Percentiles rank a stretch among this genome's conserved stretches.
Evolutionary conservation across 1,140 invertebrate species (phyloP).

Genomic region (Muscidifurax raptorellus): DNA sequence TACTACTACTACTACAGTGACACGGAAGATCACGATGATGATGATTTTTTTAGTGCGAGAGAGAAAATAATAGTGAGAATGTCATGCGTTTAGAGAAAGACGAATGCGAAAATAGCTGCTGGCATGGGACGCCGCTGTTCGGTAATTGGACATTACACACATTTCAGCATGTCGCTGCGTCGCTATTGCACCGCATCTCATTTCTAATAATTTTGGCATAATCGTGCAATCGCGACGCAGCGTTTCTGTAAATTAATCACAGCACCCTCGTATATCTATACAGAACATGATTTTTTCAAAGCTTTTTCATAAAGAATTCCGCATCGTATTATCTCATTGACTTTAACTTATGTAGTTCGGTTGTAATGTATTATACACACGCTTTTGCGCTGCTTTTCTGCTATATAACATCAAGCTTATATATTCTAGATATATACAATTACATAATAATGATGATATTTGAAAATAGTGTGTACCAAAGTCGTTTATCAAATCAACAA

Average conservation of each 20-base stretch:
- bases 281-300: too few species aligned
- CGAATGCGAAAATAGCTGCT: not conserved
- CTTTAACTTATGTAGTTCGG: not conserved
- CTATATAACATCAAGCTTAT: not conserved
- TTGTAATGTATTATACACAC: not conserved
- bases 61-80: not conserved
- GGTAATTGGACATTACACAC: constrained; percentile 59
- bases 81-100: not conserved
- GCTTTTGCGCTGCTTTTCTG: not conserved
- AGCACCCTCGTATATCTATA: not conserved
- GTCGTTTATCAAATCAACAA: not conserved
- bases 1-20: not conserved
- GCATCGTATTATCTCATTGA: too few species aligned
- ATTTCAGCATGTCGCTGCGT: constrained; percentile 41
- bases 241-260: not conserved
- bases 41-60: not conserved
- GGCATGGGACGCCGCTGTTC: constrained; percentile 39
- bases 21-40: not conserved
- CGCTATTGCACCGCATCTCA: not conserved
- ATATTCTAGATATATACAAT: not conserved
- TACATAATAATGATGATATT: too few species aligned
- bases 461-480: not conserved
- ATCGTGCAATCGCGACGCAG: not conserved
- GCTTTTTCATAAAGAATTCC: too few species aligned
- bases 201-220: not conserved